These are phyloP conservation scores for Rhegmatorhina hoffmannsi DNA, from an alignment of 2,113 vertebrate genomes.

Conservation along the genomic window DNA sequence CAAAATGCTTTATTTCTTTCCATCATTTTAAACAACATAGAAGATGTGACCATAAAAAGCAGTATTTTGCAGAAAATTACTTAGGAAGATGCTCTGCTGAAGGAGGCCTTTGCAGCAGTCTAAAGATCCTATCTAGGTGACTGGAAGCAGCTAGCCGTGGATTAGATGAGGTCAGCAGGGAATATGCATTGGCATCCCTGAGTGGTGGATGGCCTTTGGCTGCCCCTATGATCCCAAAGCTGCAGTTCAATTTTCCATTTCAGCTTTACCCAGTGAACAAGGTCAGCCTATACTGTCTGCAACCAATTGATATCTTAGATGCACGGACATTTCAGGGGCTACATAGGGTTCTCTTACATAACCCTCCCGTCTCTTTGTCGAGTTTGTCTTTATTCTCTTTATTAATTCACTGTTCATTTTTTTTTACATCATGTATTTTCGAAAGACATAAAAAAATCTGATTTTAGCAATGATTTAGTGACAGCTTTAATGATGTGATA, in stretches of 20 bases:
- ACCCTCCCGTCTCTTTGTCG: background rate
- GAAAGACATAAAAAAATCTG: background rate
- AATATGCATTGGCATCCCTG: background rate
- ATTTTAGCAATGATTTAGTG: background rate
- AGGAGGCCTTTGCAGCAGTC: background rate
- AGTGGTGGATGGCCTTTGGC: background rate
- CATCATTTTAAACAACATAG: background rate
- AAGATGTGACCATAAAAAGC: background rate
- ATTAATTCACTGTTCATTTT: background rate
- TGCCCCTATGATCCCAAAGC: background rate
- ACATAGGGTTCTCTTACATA: background rate
- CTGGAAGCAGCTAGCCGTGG: background rate
- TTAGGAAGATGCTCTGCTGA: background rate
- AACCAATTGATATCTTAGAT: background rate
- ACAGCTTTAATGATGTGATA: background rate
- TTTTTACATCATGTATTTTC: background rate
- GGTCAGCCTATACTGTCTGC: background rate
- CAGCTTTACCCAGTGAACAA: constrained; percentile 29
- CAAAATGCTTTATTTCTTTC: background rate
- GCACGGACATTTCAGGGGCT: background rate
- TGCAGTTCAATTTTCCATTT: constrained; percentile 47
- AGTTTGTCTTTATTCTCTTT: background rate
- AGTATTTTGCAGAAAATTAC: background rate
- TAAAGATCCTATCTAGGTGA: background rate
- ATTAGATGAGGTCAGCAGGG: background rate